phyloP scores from a whole-genome alignment of 1,140 invertebrate genomes.

The Steinernema khuongi region DNA sequence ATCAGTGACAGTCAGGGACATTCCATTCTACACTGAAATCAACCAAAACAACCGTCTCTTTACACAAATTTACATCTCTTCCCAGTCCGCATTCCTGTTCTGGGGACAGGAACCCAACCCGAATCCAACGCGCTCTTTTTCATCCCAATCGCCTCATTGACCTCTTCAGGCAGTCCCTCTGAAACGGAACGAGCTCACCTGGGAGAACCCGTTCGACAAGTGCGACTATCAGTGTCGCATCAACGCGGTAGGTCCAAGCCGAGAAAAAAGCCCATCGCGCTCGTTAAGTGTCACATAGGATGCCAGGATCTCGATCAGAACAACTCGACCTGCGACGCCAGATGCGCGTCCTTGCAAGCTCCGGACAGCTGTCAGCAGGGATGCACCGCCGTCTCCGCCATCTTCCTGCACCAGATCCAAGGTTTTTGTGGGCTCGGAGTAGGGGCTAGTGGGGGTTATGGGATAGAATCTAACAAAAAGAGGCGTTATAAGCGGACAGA shows the following conservation, averaged over 20 bases:
- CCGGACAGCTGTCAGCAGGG: conserved; percentile 1
- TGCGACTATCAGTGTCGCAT: conserved; percentile 11
- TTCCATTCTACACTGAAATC: too few species aligned
- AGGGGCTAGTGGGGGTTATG: too few species aligned
- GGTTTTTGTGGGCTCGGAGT: neutral
- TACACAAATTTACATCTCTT: too few species aligned
- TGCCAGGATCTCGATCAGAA: conserved; percentile 6
- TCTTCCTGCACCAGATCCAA: conserved; percentile 7
- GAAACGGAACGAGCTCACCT: neutral
- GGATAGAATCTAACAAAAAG: too few species aligned
- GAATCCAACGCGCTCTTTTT: too few species aligned
- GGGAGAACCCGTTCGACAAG: neutral
- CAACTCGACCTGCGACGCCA: neutral
- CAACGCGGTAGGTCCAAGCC: neutral
- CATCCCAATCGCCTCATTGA: too few species aligned
- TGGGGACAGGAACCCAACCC: too few species aligned
- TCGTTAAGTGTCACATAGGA: conserved; percentile 1
- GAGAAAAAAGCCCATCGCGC: neutral
- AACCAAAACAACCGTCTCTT: too few species aligned
- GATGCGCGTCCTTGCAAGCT: neutral
- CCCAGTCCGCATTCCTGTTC: too few species aligned
- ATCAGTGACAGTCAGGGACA: too few species aligned
- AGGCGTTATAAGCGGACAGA: neutral
- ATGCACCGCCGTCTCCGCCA: neutral
- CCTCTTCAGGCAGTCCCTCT: neutral